Evolutionary conservation across 2,888 invertebrate genomes (phyloP).

Genomic region (Meghimatium bilineatum): DNA sequence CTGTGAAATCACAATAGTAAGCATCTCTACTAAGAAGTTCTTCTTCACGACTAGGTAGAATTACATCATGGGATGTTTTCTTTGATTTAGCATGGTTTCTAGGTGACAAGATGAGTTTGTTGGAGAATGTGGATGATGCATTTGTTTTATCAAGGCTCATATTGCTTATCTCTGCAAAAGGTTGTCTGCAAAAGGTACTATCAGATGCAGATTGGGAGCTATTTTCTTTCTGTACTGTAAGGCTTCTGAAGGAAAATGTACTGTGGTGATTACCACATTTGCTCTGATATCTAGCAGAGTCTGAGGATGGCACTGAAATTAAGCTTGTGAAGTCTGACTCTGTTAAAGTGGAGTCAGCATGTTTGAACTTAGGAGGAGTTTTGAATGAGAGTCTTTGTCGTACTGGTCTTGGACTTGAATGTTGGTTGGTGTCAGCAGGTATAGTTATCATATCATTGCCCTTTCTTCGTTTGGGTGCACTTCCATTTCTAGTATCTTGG

Average conservation of each 20-base stretch:
- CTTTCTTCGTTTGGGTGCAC: background rate
- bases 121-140: constrained; percentile 49
- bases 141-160: constrained; percentile 50
- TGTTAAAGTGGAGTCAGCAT: background rate
- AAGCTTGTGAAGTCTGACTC: background rate
- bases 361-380: background rate
- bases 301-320: background rate
- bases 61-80: constrained; percentile 51
- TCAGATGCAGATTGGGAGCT: background rate
- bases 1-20: constrained; percentile 69
- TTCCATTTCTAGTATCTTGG: background rate
- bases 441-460: background rate
- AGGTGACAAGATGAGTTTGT: background rate
- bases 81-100: constrained; percentile 54
- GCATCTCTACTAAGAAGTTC: constrained; percentile 66
- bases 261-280: background rate
- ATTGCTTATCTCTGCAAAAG: background rate
- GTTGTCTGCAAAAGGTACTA: background rate
- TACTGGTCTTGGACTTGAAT: background rate
- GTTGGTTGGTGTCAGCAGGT: too few species aligned
- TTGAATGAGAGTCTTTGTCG: constrained; percentile 26
- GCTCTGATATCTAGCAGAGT: background rate
- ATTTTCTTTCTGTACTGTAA: constrained; percentile 32
- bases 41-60: constrained; percentile 54
- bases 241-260: background rate